Evolutionary conservation across 2,888 invertebrate species (phyloP).

Genomic region (Drosophila histrio): DNA sequence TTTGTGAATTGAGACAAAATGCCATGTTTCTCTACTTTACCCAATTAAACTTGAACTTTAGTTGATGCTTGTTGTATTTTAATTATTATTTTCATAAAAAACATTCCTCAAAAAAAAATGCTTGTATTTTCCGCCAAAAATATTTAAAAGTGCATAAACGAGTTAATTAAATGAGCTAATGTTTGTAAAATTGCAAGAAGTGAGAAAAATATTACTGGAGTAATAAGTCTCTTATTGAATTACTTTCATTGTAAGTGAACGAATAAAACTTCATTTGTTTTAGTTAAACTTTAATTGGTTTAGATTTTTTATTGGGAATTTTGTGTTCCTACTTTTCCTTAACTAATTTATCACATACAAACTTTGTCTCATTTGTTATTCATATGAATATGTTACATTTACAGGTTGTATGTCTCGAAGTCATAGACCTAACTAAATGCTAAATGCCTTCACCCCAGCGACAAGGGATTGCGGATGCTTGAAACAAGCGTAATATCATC

Average conservation of each 20-base stretch:
- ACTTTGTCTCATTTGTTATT: conserved; percentile 11
- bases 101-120: neutral
- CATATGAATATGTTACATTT: conserved; percentile 6
- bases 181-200: too few species aligned
- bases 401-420: neutral
- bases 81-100: neutral
- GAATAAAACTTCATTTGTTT: too few species aligned
- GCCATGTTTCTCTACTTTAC: neutral
- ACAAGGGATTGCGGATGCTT: conserved; percentile 2
- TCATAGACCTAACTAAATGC: neutral
- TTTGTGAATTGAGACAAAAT: neutral
- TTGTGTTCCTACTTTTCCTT: too few species aligned
- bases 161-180: too few species aligned
- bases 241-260: too few species aligned
- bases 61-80: neutral
- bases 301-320: too few species aligned
- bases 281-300: too few species aligned
- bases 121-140: too few species aligned
- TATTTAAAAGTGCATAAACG: too few species aligned
- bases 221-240: too few species aligned
- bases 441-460: neutral
- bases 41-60: neutral
- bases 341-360: too few species aligned
- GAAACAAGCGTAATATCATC: conserved; percentile 64
- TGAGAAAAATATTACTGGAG: too few species aligned